Conservation (phyloP, 2,113 vertebrate species). For the Leucopsar rothschildi region DNA sequence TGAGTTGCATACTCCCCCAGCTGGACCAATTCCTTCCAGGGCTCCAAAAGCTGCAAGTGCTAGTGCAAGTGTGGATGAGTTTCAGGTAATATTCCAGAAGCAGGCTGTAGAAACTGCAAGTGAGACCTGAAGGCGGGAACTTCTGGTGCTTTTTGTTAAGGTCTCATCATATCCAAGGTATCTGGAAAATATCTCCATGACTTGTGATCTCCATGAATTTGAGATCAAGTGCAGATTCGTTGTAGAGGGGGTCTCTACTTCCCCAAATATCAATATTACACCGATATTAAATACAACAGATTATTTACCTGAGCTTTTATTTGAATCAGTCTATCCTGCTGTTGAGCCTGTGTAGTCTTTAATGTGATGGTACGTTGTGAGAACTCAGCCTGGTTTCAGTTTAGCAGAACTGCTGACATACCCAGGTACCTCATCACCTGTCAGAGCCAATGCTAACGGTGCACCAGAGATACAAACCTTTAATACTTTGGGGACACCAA, state of each 20-base stretch:
- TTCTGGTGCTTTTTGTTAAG: not conserved
- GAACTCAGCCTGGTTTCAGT: not conserved
- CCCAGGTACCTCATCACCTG: not conserved
- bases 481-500: not conserved
- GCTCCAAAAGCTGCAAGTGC: not conserved
- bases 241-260: not conserved
- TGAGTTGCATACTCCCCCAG: not conserved
- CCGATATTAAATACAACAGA: not conserved
- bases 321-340: not conserved
- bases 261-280: not conserved
- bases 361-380: not conserved
- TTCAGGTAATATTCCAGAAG: not conserved
- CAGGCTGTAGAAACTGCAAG: not conserved
- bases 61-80: not conserved
- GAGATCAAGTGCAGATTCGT: not conserved
- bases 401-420: not conserved
- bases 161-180: not conserved
- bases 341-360: not conserved
- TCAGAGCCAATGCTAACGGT: not conserved
- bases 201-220: not conserved
- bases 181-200: not conserved
- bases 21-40: not conserved
- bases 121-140: not conserved
- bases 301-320: not conserved
- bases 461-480: not conserved